Conservation (phyloP, 2,888 invertebrate species). For the Branchinecta sandiegonensis region DNA sequence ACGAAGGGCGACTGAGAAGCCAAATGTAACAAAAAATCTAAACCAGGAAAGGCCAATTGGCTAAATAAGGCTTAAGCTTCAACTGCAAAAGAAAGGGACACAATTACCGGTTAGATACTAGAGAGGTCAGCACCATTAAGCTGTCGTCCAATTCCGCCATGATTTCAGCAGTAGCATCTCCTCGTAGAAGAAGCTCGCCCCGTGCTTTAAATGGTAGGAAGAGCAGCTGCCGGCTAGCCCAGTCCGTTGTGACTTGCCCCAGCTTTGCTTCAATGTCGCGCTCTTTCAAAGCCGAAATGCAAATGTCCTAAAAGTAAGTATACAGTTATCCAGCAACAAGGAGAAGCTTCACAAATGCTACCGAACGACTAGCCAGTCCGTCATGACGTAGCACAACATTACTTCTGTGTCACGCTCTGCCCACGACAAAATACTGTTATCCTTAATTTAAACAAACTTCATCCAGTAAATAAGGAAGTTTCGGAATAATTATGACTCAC, state of each 20-base stretch:
- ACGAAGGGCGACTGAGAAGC: no score
- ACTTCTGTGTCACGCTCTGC: no score
- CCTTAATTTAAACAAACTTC: no score
- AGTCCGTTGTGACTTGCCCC: slow-evolving; percentile 84
- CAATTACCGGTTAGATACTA: slow-evolving; percentile 66
- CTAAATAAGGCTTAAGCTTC: no score
- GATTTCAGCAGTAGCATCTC: slow-evolving; percentile 88
- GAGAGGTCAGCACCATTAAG: slow-evolving; percentile 85
- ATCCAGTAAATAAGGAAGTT: no score
- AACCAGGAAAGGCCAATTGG: no score
- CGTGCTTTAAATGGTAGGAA: slow-evolving; percentile 91
- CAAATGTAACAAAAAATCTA: no score
- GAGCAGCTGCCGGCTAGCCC: slow-evolving; percentile 81
- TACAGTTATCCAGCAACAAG: not conserved
- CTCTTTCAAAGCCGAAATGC: slow-evolving; percentile 95
- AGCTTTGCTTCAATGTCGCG: slow-evolving; percentile 93
- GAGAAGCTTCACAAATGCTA: not conserved
- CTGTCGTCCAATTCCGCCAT: slow-evolving; percentile 89
- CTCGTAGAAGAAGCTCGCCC: slow-evolving; percentile 74
- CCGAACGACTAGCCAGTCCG: not conserved
- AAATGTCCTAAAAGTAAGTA: slow-evolving; percentile 55
- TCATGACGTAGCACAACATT: not conserved
- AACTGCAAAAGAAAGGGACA: not conserved
- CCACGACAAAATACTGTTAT: no score
- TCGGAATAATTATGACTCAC: no score